Percentiles rank a stretch among this genome's conserved stretches.
phyloP scores from a whole-genome alignment of 2,113 vertebrate species.

The Silurus asotus region DNA sequence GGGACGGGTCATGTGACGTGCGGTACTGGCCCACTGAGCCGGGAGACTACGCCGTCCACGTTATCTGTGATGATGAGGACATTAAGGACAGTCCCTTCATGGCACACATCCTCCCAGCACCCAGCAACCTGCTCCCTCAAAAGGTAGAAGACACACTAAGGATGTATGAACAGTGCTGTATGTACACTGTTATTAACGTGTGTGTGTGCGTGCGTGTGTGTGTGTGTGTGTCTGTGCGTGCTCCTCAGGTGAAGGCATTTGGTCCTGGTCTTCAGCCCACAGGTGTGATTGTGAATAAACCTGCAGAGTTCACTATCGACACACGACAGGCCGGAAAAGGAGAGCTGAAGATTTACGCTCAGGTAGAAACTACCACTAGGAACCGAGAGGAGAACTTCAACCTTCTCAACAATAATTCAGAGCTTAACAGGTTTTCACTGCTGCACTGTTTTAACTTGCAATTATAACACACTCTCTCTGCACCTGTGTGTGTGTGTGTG shows the following conservation, averaged over 20 bases:
- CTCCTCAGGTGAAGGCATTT: slow-evolving; percentile 84
- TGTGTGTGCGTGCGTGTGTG: neutral
- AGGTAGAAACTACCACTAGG: slow-evolving; percentile 68
- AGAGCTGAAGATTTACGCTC: slow-evolving; percentile 88
- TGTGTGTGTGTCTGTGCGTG: neutral
- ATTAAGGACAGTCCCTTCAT: slow-evolving; percentile 94
- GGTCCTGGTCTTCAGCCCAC: slow-evolving; percentile 87
- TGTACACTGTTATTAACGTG: neutral
- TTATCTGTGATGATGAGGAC: slow-evolving; percentile 92
- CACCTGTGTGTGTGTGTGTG: neutral
- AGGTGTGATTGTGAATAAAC: slow-evolving; percentile 85
- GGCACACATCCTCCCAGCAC: slow-evolving; percentile 86
- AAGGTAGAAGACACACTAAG: slow-evolving; percentile 70
- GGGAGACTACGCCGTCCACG: slow-evolving; percentile 91
- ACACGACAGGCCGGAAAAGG: slow-evolving; percentile 84
- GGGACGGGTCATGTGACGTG: slow-evolving; percentile 90
- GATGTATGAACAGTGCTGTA: neutral
- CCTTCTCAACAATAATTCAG: neutral
- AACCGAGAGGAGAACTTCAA: neutral
- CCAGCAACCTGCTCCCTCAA: slow-evolving; percentile 81
- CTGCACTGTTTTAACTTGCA: neutral
- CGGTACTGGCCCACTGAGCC: slow-evolving; percentile 94
- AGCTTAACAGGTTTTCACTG: neutral
- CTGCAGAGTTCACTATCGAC: slow-evolving; percentile 88
- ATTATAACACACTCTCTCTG: neutral